phyloP scores from a whole-genome alignment of 2,888 invertebrate species.

The Morpho deidamia region DNA sequence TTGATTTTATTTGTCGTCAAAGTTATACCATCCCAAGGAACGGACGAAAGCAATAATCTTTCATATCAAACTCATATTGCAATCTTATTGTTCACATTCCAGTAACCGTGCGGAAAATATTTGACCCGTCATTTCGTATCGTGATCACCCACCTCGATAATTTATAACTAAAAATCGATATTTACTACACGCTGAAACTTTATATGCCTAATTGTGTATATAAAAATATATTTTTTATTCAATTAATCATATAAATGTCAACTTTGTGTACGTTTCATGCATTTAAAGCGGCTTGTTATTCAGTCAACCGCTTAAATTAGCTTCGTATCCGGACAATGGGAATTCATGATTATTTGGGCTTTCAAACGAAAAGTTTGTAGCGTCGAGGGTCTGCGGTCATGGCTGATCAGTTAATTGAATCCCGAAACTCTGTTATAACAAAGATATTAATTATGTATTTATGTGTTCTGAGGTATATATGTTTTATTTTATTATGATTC shows the following conservation, averaged over 20 bases:
- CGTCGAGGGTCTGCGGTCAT: conserved; percentile 1
- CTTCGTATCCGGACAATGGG: conserved; percentile 1
- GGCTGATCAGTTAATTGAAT: conserved; percentile 3
- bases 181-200: no score
- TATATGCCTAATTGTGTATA: no score
- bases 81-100: neutral
- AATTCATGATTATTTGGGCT: conserved; percentile 4
- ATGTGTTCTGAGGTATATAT: no score
- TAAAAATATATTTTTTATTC: no score
- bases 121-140: neutral
- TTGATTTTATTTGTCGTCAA: neutral
- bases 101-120: neutral
- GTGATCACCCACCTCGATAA: no score
- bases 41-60: conserved; percentile 1
- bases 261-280: neutral
- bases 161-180: no score
- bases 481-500: no score
- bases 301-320: conserved; percentile 1
- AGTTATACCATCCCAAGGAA: neutral
- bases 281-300: neutral
- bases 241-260: no score
- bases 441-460: no score
- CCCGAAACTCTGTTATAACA: neutral
- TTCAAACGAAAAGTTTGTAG: conserved; percentile 10
- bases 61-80: conserved; percentile 1